A percentile compares a stretch with the other conserved stretches of the same genome.
Conservation (phyloP, 2,797 vertebrate genomes). For the Mus caroli region DNA sequence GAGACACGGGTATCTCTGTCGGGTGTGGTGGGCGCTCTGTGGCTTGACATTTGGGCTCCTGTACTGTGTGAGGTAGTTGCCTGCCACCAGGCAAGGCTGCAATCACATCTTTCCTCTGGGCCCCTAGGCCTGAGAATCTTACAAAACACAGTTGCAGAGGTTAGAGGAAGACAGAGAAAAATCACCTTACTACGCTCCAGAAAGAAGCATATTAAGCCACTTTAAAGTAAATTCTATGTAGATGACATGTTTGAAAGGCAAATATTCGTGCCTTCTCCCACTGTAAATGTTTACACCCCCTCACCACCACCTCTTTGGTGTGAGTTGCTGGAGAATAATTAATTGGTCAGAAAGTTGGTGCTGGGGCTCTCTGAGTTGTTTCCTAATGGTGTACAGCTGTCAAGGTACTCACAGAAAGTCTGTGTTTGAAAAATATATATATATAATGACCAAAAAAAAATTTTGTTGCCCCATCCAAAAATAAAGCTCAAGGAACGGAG, state of each 20-base stretch:
- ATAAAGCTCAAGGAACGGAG: neutral
- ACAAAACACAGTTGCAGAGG: constrained; percentile 93
- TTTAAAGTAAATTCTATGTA: constrained; percentile 90
- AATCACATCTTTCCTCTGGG: constrained; percentile 87
- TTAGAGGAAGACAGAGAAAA: constrained; percentile 88
- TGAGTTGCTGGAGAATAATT: neutral
- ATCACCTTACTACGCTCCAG: constrained; percentile 83
- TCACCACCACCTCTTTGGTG: neutral
- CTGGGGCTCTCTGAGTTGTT: neutral
- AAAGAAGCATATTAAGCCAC: constrained; percentile 88
- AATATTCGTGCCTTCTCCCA: constrained; percentile 28
- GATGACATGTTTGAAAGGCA: constrained; percentile 77
- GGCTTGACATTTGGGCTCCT: neutral
- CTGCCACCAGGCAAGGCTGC: constrained; percentile 43
- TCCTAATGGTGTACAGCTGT: neutral
- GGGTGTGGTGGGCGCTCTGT: neutral
- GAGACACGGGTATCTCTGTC: neutral
- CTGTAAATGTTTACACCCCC: neutral
- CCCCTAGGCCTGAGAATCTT: constrained; percentile 92
- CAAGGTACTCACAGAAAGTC: neutral
- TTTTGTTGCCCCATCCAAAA: constrained; percentile 49
- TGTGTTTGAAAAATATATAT: too few relatives aligned
- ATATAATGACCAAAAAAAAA: neutral
- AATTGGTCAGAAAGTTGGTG: neutral
- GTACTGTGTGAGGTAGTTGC: constrained; percentile 66